phyloP scores from a whole-genome alignment of 2,113 vertebrate species.

The Ceuthmochares aereus region DNA sequence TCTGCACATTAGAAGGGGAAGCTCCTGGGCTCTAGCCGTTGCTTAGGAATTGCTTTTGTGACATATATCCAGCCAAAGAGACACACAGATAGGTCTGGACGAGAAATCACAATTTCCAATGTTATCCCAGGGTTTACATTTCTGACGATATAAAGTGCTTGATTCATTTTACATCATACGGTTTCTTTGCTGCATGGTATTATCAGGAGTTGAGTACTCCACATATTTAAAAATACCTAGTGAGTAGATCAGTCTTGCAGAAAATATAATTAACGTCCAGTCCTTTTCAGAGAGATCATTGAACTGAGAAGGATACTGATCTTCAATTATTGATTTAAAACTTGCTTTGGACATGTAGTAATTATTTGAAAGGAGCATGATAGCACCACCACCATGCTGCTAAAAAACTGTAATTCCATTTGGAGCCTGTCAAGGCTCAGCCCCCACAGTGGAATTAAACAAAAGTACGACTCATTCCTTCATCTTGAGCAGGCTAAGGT shows the following conservation, averaged over 20 bases:
- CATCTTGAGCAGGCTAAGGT: not conserved
- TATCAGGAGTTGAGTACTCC: not conserved
- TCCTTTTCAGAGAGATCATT: not conserved
- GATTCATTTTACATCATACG: not conserved
- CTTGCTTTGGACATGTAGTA: not conserved
- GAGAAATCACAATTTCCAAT: not conserved
- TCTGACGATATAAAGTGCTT: not conserved
- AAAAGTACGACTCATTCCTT: not conserved
- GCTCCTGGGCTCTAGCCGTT: not conserved
- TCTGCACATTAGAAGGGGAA: not conserved
- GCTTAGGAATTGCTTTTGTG: not conserved
- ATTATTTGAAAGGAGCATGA: not conserved
- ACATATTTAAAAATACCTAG: not conserved
- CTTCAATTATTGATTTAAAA: not conserved
- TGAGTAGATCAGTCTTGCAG: not conserved
- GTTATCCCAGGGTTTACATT: not conserved
- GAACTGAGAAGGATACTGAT: not conserved
- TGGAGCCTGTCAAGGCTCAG: not conserved
- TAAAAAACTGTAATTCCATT: not conserved
- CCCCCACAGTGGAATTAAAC: not conserved
- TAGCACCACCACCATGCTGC: not conserved
- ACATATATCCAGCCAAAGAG: not conserved
- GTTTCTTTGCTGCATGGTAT: not conserved
- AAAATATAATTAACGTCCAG: not conserved
- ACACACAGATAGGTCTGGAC: not conserved